phyloP scores from a whole-genome alignment of 2,888 invertebrate genomes.

The Gastrophysa polygoni region DNA sequence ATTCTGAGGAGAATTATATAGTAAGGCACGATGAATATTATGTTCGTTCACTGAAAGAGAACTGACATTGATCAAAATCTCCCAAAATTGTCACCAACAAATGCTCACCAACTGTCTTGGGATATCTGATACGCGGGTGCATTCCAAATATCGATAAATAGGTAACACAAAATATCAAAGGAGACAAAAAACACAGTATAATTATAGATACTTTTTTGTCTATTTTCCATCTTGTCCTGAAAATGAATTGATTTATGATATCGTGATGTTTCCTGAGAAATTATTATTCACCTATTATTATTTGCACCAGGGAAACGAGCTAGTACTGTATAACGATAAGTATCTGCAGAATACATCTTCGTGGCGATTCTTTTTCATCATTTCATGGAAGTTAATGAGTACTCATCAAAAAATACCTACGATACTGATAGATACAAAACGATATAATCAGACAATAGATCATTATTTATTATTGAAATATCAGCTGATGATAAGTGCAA shows the following conservation, averaged over 20 bases:
- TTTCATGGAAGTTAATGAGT: too few relatives aligned
- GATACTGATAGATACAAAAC: too few relatives aligned
- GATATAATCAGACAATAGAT: too few relatives aligned
- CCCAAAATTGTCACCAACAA: too few relatives aligned
- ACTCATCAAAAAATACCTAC: too few relatives aligned
- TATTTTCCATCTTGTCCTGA: constrained; percentile 32
- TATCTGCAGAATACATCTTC: constrained; percentile 22
- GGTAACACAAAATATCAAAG: constrained; percentile 43
- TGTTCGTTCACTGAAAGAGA: constrained; percentile 40
- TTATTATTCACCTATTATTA: constrained; percentile 16
- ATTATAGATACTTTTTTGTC: constrained; percentile 40
- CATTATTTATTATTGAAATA: too few relatives aligned
- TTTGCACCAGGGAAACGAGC: constrained; percentile 11
- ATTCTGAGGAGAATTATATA: constrained; percentile 42
- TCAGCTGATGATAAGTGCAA: too few relatives aligned
- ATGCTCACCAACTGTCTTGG: constrained; percentile 37
- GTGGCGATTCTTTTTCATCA: background rate
- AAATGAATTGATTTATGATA: constrained; percentile 2
- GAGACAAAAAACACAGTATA: constrained; percentile 38
- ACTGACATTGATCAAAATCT: too few relatives aligned
- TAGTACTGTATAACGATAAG: constrained; percentile 22
- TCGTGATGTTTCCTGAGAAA: background rate
- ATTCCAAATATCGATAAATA: constrained; percentile 43
- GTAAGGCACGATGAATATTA: constrained; percentile 45
- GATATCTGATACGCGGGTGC: constrained; percentile 41